These are phyloP conservation scores for Enteromius thamalakanensis DNA, from an alignment of 2,797 vertebrate genomes.

Conservation along the genomic window DNA sequence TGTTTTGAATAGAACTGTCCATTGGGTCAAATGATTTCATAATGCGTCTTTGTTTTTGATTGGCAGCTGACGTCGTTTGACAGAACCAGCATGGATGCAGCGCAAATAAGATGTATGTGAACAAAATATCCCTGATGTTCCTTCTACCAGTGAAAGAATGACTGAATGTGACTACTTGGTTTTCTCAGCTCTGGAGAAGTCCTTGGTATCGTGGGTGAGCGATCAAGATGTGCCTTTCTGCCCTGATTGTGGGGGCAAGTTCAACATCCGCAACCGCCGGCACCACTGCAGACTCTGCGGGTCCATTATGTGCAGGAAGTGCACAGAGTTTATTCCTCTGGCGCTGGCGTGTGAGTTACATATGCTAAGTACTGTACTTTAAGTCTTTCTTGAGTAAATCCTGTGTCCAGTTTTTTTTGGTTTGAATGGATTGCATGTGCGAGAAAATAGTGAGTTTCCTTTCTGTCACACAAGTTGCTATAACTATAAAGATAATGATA, in stretches of 20 bases:
- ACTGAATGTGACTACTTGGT: not conserved
- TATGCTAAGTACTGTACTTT: not conserved
- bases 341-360: conserved; percentile 86
- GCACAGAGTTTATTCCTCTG: conserved; percentile 90
- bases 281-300: conserved; percentile 98
- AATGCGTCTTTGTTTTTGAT: conserved; percentile 46
- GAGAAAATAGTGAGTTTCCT: not conserved
- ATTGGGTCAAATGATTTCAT: not conserved
- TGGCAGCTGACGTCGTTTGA: conserved; percentile 94
- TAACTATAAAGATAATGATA: too few species aligned
- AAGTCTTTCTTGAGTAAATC: not conserved
- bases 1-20: not conserved
- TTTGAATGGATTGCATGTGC: not conserved
- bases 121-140: not conserved
- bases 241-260: conserved; percentile 95
- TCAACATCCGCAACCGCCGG: conserved; percentile 91
- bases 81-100: conserved; percentile 86
- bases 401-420: too few species aligned
- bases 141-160: not conserved
- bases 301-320: conserved; percentile 96
- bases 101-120: conserved; percentile 91
- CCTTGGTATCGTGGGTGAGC: conserved; percentile 95
- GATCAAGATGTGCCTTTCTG: conserved; percentile 98
- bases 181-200: conserved; percentile 90
- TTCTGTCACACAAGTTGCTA: not conserved